Percentiles rank a stretch among this genome's conserved stretches.
These are phyloP conservation scores for Calycopis cecrops DNA, from an alignment of 1,140 invertebrate genomes.

Conservation along the genomic window DNA sequence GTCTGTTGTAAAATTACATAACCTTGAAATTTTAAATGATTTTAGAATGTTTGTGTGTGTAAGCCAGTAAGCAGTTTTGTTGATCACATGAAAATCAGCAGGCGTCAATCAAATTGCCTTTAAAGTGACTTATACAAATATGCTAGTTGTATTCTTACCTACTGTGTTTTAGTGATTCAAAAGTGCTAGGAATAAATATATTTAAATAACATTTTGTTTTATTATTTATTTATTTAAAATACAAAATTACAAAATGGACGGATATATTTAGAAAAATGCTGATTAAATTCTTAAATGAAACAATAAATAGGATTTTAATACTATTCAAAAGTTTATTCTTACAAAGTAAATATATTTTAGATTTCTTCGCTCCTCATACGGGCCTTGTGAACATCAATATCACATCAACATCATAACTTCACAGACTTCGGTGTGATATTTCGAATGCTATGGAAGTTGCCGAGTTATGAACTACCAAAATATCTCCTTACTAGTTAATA, in stretches of 20 bases:
- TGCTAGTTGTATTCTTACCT: constrained; percentile 23
- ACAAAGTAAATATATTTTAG: no score
- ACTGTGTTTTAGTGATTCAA: constrained; percentile 38
- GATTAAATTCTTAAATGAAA: not conserved
- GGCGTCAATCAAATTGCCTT: constrained; percentile 44
- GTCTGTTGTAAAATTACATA: no score
- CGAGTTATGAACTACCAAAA: constrained; percentile 36
- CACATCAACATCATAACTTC: no score
- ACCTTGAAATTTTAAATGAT: no score
- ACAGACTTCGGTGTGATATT: no score
- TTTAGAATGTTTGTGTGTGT: no score
- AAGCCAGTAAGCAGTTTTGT: not conserved
- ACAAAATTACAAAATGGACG: constrained; percentile 24
- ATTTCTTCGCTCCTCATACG: no score
- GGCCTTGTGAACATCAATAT: no score
- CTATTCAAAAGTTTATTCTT: no score
- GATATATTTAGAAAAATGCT: not conserved
- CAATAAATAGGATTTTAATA: no score
- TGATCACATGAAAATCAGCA: constrained; percentile 3
- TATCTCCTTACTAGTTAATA: constrained; percentile 53
- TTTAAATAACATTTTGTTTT: constrained; percentile 18
- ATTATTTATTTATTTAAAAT: constrained; percentile 23
- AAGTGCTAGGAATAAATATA: constrained; percentile 32
- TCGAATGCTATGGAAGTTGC: not conserved
- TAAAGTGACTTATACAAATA: constrained; percentile 39